Conservation (phyloP, 2,113 vertebrate species). For the Hassar affinis region DNA sequence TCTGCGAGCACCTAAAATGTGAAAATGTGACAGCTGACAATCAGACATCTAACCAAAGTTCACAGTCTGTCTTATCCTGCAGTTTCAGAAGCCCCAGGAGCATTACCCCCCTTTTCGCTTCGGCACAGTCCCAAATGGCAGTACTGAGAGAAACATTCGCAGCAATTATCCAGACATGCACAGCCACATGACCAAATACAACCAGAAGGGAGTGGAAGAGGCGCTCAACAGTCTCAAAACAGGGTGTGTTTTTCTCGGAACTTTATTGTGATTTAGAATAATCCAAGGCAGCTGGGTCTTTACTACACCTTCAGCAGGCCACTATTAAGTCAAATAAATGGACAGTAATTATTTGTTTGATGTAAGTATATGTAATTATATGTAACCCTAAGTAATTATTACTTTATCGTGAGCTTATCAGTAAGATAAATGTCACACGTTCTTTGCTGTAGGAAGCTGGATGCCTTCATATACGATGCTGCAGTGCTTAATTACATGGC, state of each 20-base stretch:
- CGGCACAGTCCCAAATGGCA: conserved; percentile 95
- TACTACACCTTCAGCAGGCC: conserved; percentile 27
- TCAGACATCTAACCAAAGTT: conserved; percentile 25
- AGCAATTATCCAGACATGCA: conserved; percentile 99
- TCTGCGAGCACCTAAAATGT: not conserved
- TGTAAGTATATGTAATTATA: conserved; percentile 40
- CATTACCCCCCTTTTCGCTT: conserved; percentile 97
- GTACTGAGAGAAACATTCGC: conserved; percentile 96
- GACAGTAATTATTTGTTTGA: conserved; percentile 48
- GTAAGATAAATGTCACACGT: conserved; percentile 13
- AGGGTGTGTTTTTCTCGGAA: conserved; percentile 72
- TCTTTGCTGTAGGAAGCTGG: conserved; percentile 82
- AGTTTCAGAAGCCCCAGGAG: conserved; percentile 97
- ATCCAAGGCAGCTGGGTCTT: conserved; percentile 30
- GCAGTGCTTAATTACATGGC: conserved; percentile 99
- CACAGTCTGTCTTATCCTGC: conserved; percentile 45
- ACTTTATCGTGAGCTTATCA: conserved; percentile 35
- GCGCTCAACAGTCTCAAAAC: conserved; percentile 93
- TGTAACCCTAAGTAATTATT: conserved; percentile 27
- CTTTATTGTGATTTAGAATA: conserved; percentile 30
- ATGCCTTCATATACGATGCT: conserved; percentile 95
- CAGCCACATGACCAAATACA: conserved; percentile 96
- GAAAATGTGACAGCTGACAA: not conserved
- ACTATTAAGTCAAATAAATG: conserved; percentile 23
- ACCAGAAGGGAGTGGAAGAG: conserved; percentile 95